These are phyloP conservation scores for Molorchus minor DNA, from an alignment of 2,888 invertebrate species.

Conservation along the genomic window DNA sequence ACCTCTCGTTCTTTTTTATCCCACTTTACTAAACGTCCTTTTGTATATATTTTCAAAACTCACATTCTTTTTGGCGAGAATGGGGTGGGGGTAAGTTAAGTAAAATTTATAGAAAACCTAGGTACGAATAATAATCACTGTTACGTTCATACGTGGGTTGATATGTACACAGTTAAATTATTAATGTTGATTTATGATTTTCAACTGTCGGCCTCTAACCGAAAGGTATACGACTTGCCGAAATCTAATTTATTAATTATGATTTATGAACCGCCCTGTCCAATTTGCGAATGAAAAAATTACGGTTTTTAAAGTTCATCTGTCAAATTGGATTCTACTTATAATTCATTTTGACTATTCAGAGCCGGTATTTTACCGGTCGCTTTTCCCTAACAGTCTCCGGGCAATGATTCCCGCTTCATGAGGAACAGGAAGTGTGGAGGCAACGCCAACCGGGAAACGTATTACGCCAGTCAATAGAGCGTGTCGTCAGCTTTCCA, in stretches of 20 bases:
- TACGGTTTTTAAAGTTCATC: not conserved
- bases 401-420: not conserved
- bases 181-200: constrained; percentile 12
- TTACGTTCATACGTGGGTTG: too few species aligned
- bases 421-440: not conserved
- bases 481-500: not conserved
- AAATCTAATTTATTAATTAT: not conserved
- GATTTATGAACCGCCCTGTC: not conserved
- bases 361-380: not conserved
- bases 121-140: too few species aligned
- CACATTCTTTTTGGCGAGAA: too few species aligned
- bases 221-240: not conserved
- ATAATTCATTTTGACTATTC: not conserved
- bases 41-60: too few species aligned
- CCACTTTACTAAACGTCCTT: too few species aligned
- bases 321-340: not conserved
- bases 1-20: too few species aligned
- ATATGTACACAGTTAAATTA: too few species aligned
- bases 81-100: too few species aligned
- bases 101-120: too few species aligned
- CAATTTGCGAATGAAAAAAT: not conserved
- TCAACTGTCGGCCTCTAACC: not conserved
- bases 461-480: not conserved
- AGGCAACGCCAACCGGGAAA: not conserved
- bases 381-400: not conserved